Evolutionary conservation across 2,113 vertebrate genomes (phyloP), one percentile per base, ranked within the genome.

Genomic region (Octodon degus): DNA sequence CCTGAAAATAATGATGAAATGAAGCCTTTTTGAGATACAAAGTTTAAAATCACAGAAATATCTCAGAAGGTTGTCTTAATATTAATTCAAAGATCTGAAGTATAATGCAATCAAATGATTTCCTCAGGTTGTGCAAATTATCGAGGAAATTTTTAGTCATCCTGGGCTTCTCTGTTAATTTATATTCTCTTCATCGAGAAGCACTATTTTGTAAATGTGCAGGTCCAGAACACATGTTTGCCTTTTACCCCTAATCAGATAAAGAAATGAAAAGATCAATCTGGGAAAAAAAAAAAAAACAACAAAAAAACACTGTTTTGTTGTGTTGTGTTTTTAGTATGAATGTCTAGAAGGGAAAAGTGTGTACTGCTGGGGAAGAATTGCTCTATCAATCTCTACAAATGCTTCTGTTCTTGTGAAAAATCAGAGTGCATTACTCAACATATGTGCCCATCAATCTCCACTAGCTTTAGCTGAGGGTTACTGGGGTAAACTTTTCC

Each of bases 361-460:
- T 60, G 13, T 94, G 30, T 86, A 86, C 37, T 74, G 74, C 68
- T 55, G 83, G 40, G 74, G 91, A 89, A 91, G 85, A 96, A 96
- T 76, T 96, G 91, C 67, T 86, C 95, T 94, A 94, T 96, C 93
- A 91, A 93, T 96, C 93, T 96, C 79, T 86, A 67, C 89, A 96
- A 96, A 92, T 87, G 86, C 86, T 94, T 97, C 93, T 40, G 53
- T 77, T 96, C 86, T 85, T 89, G 89, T 84, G 94, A 96, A 97
- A 97, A 97, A 86, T 91, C 91, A 58, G 47, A 30, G 90, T 92
- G 47, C 37, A 62, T 91, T 94, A 68, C 50, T 94, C 94, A 96
- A 89, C 89, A 60, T 88, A 89, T 2, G 58, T 86, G 62, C 47
- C 79, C 79, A 93, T 97, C 94, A 94, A n/a, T 97, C 94, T 95